Conservation (phyloP, 2,113 vertebrate genomes). For the Martes martes region DNA sequence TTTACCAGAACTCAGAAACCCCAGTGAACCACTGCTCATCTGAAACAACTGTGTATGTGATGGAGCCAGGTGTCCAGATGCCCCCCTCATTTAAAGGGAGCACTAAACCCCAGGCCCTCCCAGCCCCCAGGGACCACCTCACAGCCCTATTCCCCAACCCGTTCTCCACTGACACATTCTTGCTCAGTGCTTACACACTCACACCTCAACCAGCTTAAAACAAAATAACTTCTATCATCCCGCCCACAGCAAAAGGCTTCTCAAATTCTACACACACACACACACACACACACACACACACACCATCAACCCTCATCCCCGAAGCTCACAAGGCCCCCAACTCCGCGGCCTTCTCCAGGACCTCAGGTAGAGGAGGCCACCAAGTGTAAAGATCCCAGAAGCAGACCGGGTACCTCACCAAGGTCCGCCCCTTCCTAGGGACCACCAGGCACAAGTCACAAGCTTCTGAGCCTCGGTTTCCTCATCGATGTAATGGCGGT, state of each 20-base stretch:
- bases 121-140: background rate
- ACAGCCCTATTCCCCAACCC: too few relatives aligned
- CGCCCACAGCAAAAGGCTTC: background rate
- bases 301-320: background rate
- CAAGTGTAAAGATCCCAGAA: background rate
- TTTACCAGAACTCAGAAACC: background rate
- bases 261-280: background rate
- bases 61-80: background rate
- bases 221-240: background rate
- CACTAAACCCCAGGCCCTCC: background rate
- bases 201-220: background rate
- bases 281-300: too few relatives aligned
- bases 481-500: background rate
- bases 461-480: background rate
- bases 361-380: background rate
- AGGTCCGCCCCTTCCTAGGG: background rate
- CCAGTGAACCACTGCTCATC: background rate
- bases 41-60: accelerated
- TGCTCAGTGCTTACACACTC: background rate
- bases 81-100: background rate
- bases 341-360: background rate
- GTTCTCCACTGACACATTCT: background rate
- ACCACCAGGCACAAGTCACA: background rate
- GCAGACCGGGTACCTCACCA: accelerated
- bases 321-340: background rate